These are phyloP conservation scores for Tachycineta bicolor DNA, from an alignment of 2,113 vertebrate genomes.

Conservation along the genomic window DNA sequence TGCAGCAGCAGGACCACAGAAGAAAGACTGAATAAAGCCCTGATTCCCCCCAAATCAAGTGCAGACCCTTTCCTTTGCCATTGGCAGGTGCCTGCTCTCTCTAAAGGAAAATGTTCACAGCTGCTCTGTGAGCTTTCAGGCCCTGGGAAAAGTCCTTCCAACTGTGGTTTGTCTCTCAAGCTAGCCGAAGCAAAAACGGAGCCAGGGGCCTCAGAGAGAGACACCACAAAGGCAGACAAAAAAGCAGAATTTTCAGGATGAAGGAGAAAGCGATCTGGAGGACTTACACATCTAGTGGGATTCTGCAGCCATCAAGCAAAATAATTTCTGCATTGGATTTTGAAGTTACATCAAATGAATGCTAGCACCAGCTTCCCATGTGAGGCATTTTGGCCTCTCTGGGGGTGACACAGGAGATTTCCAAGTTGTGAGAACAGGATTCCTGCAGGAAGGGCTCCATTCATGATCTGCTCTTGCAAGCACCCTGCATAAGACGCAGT, in stretches of 20 bases:
- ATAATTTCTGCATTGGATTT: neutral
- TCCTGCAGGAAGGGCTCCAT: neutral
- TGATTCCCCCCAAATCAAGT: no score
- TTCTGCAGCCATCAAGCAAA: neutral
- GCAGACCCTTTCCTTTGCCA: no score
- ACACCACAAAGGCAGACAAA: neutral
- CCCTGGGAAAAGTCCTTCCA: no score
- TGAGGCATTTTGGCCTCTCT: neutral
- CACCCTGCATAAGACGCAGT: no score
- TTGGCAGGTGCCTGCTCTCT: no score
- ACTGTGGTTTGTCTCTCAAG: no score
- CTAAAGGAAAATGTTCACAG: no score
- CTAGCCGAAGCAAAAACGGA: no score
- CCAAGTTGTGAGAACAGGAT: neutral
- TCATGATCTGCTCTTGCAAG: neutral
- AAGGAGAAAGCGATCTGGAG: neutral
- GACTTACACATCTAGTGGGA: neutral
- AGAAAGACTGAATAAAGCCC: no score
- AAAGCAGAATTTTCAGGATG: neutral
- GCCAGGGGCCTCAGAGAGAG: no score
- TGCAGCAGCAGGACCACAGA: no score
- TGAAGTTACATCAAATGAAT: neutral
- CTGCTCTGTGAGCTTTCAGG: no score
- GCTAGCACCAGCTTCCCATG: accelerated
- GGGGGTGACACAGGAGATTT: accelerated